phyloP scores from a whole-genome alignment of 2,888 invertebrate genomes.

The Plebejus argus region DNA sequence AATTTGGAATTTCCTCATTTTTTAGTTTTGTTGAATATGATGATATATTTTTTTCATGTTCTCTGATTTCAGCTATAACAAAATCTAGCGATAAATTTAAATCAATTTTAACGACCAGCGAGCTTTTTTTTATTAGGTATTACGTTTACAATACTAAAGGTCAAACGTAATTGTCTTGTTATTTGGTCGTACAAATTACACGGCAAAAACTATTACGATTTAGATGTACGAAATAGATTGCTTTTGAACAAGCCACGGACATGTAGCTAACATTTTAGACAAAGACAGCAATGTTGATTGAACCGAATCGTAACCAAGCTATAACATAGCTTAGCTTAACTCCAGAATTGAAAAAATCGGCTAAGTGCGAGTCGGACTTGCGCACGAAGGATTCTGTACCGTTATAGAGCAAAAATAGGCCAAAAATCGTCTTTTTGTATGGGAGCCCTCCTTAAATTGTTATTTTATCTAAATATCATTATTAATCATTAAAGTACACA shows the following conservation, averaged over 20 bases:
- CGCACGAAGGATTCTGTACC: no score
- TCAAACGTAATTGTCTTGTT: slow-evolving; percentile 7
- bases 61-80: background rate
- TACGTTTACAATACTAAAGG: background rate
- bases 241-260: background rate
- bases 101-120: background rate
- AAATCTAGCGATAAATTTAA: background rate
- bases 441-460: no score
- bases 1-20: background rate
- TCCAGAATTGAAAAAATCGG: no score
- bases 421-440: no score
- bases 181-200: slow-evolving; percentile 10
- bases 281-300: background rate
- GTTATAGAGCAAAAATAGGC: no score
- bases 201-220: slow-evolving; percentile 3
- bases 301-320: background rate
- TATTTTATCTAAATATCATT: no score
- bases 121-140: background rate
- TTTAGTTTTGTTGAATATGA: background rate
- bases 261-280: background rate
- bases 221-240: slow-evolving; percentile 21
- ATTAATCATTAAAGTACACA: no score
- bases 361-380: no score
- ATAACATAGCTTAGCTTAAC: background rate
- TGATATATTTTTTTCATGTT: background rate